A percentile compares a stretch with the other conserved stretches of the same genome.
phyloP scores from a whole-genome alignment of 2,888 invertebrate genomes.

The Drosophila stalkeri region DNA sequence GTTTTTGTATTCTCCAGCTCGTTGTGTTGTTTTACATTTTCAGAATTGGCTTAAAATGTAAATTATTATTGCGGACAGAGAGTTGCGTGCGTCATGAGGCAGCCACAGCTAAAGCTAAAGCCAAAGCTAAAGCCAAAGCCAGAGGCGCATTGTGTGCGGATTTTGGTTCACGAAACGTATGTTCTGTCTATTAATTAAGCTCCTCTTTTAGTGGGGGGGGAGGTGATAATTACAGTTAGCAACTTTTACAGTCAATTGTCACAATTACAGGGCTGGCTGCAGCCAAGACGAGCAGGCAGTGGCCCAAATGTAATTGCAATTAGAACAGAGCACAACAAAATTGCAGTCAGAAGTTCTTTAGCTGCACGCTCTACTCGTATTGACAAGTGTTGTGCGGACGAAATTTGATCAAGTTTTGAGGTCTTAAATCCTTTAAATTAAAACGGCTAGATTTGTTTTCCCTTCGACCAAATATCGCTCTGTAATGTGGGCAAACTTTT shows the following conservation, averaged over 20 bases:
- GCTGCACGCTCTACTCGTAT: slow-evolving; percentile 48
- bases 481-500: slow-evolving; percentile 72
- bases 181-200: slow-evolving; percentile 82
- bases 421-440: slow-evolving; percentile 76
- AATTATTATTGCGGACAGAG: slow-evolving; percentile 81
- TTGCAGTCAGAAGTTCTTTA: slow-evolving; percentile 55
- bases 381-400: slow-evolving; percentile 24
- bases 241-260: slow-evolving; percentile 75
- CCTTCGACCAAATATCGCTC: slow-evolving; percentile 31
- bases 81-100: slow-evolving; percentile 63
- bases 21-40: slow-evolving; percentile 60
- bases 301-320: slow-evolving; percentile 71
- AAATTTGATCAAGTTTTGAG: slow-evolving; percentile 70
- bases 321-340: slow-evolving; percentile 55
- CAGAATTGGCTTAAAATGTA: slow-evolving; percentile 83
- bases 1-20: slow-evolving; percentile 19
- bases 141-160: slow-evolving; percentile 53
- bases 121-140: slow-evolving; percentile 12
- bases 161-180: slow-evolving; percentile 58
- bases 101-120: slow-evolving; percentile 23
- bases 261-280: slow-evolving; percentile 66
- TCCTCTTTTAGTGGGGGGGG: slow-evolving; percentile 4
- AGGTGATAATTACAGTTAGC: slow-evolving; percentile 77
- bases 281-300: slow-evolving; percentile 32
- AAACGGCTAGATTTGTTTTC: slow-evolving; percentile 40